Evolutionary conservation across 2,797 vertebrate species (phyloP).

Genomic region (Oryzias dopingdopingensis): DNA sequence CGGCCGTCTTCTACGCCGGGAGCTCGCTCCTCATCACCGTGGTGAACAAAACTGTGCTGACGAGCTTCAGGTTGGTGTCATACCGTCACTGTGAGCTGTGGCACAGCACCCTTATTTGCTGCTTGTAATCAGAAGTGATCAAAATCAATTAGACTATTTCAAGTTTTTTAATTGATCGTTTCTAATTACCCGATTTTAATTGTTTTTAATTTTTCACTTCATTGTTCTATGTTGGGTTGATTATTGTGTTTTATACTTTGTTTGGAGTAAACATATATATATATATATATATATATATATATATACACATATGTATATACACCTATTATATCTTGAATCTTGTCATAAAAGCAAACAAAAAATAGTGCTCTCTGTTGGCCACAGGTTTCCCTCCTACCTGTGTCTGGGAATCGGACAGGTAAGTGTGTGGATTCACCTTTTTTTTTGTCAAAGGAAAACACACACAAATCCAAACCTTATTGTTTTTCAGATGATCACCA

Average conservation of each 20-base stretch:
- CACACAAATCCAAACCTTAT: neutral
- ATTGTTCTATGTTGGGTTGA: neutral
- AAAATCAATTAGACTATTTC: too few species aligned
- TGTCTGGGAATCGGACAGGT: constrained; percentile 79
- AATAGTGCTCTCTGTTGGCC: too few species aligned
- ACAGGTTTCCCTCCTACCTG: constrained; percentile 77
- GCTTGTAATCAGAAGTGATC: too few species aligned
- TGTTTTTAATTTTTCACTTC: neutral
- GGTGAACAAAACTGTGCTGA: constrained; percentile 88
- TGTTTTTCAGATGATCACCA: constrained; percentile 83
- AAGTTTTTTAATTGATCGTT: too few species aligned
- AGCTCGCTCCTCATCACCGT: constrained; percentile 86
- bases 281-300: too few species aligned
- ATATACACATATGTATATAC: too few species aligned
- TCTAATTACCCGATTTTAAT: too few species aligned
- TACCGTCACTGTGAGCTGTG: neutral
- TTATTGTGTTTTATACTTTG: too few species aligned
- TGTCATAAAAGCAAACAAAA: too few species aligned
- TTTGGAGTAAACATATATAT: too few species aligned
- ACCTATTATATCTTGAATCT: too few species aligned
- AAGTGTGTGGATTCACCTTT: constrained; percentile 9
- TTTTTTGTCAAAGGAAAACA: neutral
- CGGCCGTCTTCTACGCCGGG: constrained; percentile 83
- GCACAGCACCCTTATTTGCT: neutral
- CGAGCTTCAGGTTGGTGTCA: constrained; percentile 83